Evolutionary conservation across 2,888 invertebrate genomes (phyloP).

Genomic region (Epiblema foenella): DNA sequence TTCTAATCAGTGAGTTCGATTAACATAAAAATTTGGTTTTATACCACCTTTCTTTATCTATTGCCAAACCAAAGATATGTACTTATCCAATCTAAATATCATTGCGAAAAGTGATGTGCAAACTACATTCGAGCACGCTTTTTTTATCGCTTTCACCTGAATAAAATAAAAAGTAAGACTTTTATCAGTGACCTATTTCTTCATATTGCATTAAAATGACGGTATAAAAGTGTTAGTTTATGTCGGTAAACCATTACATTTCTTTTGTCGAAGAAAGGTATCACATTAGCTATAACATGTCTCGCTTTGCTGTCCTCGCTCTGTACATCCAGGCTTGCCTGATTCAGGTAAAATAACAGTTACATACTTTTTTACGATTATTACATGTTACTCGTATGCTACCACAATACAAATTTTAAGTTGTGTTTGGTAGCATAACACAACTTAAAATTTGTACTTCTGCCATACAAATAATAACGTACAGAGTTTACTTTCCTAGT

Average conservation of each 20-base stretch:
- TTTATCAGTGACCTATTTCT: constrained; percentile 20
- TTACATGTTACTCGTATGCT: too few relatives aligned
- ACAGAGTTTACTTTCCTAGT: too few relatives aligned
- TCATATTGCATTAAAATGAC: not conserved
- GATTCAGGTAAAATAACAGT: constrained; percentile 14
- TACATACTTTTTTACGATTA: not conserved
- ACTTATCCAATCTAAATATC: constrained; percentile 1
- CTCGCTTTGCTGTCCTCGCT: constrained; percentile 9
- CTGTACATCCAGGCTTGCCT: constrained; percentile 27
- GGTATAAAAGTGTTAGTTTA: not conserved
- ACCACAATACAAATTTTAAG: too few relatives aligned
- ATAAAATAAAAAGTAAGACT: not conserved
- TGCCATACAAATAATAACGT: too few relatives aligned
- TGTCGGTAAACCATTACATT: not conserved
- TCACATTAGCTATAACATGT: constrained; percentile 8
- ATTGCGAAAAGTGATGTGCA: not conserved
- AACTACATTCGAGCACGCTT: not conserved
- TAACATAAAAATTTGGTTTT: not conserved
- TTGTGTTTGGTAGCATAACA: too few relatives aligned
- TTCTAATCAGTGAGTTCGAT: not conserved
- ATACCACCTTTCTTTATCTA: constrained; percentile 3
- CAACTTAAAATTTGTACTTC: too few relatives aligned
- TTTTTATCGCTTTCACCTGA: constrained; percentile 16
- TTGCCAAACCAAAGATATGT: constrained; percentile 6
- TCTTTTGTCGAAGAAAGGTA: constrained; percentile 10